These are phyloP conservation scores for Ahaetulla prasina DNA, from an alignment of 2,113 vertebrate species.

Conservation along the genomic window DNA sequence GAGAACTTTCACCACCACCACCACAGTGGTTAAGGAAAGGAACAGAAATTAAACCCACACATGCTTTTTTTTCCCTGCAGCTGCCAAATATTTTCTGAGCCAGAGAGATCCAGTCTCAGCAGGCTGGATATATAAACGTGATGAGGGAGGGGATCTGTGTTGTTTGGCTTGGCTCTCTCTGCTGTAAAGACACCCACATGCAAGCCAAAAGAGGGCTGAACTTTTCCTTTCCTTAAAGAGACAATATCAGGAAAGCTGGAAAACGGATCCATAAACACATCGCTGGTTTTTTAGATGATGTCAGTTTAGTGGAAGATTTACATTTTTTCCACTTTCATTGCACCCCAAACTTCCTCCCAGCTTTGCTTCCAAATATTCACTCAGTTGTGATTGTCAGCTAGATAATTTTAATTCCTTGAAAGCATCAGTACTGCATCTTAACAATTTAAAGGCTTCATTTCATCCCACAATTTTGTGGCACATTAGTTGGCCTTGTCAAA, in stretches of 20 bases:
- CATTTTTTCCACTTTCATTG: neutral
- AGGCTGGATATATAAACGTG: conserved; percentile 2
- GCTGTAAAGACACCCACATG: neutral
- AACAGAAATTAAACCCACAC: conserved; percentile 11
- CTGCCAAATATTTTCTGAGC: conserved; percentile 15
- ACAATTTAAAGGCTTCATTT: neutral
- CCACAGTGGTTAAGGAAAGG: neutral
- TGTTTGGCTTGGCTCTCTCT: neutral
- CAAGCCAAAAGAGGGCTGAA: neutral
- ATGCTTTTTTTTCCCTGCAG: neutral
- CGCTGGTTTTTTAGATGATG: neutral
- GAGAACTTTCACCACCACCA: conserved; percentile 14
- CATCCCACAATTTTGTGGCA: neutral
- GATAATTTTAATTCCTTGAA: neutral
- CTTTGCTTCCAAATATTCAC: neutral
- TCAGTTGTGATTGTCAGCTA: neutral
- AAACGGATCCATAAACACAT: neutral
- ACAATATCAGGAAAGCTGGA: conserved; percentile 6
- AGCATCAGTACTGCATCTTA: neutral
- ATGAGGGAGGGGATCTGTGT: conserved; percentile 12
- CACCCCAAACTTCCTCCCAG: neutral
- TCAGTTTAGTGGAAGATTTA: accelerated
- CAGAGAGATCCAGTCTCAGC: conserved; percentile 26
- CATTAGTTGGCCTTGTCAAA: neutral
- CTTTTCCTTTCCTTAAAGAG: neutral